Base-by-base conservation (phyloP, 1,140 invertebrate species). In the Asbolus verrucosus region DNA sequence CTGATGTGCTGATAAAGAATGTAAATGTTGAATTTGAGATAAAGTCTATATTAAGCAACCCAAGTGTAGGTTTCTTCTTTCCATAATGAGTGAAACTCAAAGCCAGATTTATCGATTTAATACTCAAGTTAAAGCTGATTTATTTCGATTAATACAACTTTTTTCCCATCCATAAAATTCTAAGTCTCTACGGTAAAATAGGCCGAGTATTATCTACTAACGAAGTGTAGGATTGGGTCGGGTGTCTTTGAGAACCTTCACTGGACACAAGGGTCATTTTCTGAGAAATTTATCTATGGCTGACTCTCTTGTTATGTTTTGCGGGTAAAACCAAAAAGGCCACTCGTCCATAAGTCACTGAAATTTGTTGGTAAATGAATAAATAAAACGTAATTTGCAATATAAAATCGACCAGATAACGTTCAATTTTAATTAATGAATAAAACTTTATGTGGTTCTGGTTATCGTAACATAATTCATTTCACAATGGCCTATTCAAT, bases 41-140 rank as follows among this genome's bases (percentile, higher is more conserved):
- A 54, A 54, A 54, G 46, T 54, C 46, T 54, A 54, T 27, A 54
- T 54, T 54, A 21, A 50, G 43, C n/a, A 9, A 50, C 43, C 9
- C n/a, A 50, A 41, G 5, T 13, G 33, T 36, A 11, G n/a, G 33
- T 11, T 36, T 36, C 6, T 30, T 30, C 27, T 36, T 36, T n/a
- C 33, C 5, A n/a, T 36, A 36, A 36, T 11, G 33, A 36, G 33
- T 6, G 33, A 36, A 36, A 36, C 11, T 36, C n/a, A 2, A 11
- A 36, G 24, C 3, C 24, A 8, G 24, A 27, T 27, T 27, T 27
- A n/a, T n/a, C n/a, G n/a, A n/a, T n/a, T n/a, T n/a, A n/a, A n/a
- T n/a, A n/a, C n/a, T n/a, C n/a, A n/a, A n/a, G n/a, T n/a, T n/a
- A n/a, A n/a, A n/a, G n/a, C n/a, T n/a, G n/a, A n/a, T n/a, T n/a